phyloP scores from a whole-genome alignment of 2,888 invertebrate species.

The Caenorhabditis sp. region DNA sequence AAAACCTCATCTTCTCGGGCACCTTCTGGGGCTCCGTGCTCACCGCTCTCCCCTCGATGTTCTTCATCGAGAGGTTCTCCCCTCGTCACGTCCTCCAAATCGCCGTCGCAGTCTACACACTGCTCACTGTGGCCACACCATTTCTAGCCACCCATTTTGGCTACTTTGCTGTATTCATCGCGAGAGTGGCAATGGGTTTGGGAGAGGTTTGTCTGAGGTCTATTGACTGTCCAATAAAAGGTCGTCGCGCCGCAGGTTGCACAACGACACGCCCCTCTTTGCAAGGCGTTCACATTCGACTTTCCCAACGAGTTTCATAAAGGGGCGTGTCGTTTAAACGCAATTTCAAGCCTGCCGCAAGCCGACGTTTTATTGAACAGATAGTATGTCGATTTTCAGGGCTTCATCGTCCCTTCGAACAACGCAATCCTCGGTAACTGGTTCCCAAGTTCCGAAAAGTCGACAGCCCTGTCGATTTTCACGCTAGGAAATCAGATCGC shows the following conservation, averaged over 20 bases:
- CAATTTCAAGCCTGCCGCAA: no score
- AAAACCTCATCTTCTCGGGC: slow-evolving; percentile 76
- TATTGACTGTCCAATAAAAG: no score
- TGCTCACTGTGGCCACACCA: slow-evolving; percentile 70
- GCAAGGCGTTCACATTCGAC: no score
- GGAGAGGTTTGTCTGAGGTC: slow-evolving; percentile 74
- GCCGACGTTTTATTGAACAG: no score
- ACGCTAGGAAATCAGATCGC: slow-evolving; percentile 76
- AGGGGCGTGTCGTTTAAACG: no score
- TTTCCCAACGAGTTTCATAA: no score
- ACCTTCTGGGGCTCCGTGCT: slow-evolving; percentile 77
- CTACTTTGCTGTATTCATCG: slow-evolving; percentile 70
- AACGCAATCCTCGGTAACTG: slow-evolving; percentile 76
- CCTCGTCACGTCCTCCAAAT: slow-evolving; percentile 49
- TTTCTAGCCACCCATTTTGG: slow-evolving; percentile 69
- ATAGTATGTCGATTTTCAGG: no score
- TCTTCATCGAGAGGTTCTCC: slow-evolving; percentile 70
- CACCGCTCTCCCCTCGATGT: slow-evolving; percentile 75
- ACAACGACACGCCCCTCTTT: no score
- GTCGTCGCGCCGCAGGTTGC: no score
- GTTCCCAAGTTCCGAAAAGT: slow-evolving; percentile 77
- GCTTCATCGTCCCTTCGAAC: slow-evolving; percentile 74
- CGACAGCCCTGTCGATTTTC: slow-evolving; percentile 74
- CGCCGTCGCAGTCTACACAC: slow-evolving; percentile 61
- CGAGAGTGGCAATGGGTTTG: slow-evolving; percentile 76